phyloP scores from a whole-genome alignment of 2,113 vertebrate genomes.

The Coreoperca whiteheadi region DNA sequence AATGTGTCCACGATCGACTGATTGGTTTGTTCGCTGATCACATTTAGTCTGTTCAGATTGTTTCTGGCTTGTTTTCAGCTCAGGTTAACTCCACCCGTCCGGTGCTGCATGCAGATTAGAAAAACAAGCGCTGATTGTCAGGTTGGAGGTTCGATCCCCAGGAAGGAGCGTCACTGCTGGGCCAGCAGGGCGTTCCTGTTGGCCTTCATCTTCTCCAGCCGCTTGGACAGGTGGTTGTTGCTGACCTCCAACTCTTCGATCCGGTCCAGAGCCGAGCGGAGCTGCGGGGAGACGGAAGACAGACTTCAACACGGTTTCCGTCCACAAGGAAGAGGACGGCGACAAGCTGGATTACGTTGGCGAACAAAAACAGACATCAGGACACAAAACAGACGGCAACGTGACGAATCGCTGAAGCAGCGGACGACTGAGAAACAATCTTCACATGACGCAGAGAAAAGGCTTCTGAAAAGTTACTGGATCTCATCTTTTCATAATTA shows the following conservation, averaged over 20 bases:
- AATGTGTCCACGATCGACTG: not conserved
- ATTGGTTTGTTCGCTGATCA: not conserved
- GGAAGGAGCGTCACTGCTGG: constrained; percentile 81
- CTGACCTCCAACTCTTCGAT: constrained; percentile 91
- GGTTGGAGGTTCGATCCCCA: not conserved
- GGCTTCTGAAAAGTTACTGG: no score
- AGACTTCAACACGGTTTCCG: no score
- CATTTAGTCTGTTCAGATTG: not conserved
- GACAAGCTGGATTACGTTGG: no score
- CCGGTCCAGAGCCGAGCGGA: constrained; percentile 92
- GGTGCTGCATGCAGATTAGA: not conserved
- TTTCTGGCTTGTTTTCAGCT: not conserved
- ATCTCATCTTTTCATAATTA: no score
- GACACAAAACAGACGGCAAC: no score
- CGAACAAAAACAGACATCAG: no score
- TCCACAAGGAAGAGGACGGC: not conserved
- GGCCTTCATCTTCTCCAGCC: constrained; percentile 97
- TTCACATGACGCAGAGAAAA: no score
- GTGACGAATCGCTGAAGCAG: no score
- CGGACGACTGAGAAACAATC: no score
- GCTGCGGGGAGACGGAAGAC: constrained; percentile 78
- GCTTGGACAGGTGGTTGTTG: constrained; percentile 91
- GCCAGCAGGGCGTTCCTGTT: constrained; percentile 90
- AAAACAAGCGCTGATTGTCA: constrained; percentile 15
- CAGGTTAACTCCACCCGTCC: not conserved